These are phyloP conservation scores for Minunthozetes semirufus DNA, from an alignment of 2,888 invertebrate species.

Conservation along the genomic window DNA sequence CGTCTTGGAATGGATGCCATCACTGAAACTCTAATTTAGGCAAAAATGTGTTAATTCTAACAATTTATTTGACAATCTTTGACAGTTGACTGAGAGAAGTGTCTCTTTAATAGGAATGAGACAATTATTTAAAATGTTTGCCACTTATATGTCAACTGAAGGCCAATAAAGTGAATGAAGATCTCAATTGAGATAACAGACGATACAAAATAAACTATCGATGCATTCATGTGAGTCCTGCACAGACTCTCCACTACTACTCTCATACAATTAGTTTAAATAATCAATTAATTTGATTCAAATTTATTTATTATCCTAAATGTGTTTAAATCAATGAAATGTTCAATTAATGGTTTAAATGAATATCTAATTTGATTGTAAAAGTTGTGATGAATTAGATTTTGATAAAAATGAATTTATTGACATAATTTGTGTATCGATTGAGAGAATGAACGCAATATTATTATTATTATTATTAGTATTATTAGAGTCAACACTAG, in stretches of 20 bases:
- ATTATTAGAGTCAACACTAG: not conserved
- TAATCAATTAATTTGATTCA: no score
- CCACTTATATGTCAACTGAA: not conserved
- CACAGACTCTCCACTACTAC: no score
- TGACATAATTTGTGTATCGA: not conserved
- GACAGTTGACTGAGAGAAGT: no score
- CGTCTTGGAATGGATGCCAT: constrained; percentile 39
- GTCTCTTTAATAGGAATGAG: not conserved
- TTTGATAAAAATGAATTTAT: not conserved
- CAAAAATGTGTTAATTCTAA: no score
- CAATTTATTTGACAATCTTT: no score
- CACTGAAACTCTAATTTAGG: not conserved
- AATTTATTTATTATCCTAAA: no score
- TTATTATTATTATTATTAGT: not conserved
- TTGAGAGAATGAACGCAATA: not conserved
- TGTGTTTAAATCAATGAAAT: no score
- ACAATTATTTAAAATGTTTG: not conserved
- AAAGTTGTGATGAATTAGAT: no score
- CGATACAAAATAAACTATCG: not conserved
- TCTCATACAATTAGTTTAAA: no score
- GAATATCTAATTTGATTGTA: no score
- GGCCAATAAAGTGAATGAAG: not conserved
- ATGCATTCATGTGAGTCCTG: not conserved
- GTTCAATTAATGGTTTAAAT: no score
- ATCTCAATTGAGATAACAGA: not conserved